Evolutionary conservation across 23 tunicate genomes (phyloP), one percentile per base, ranked within the genome.

Genomic region (Diplosoma virens): DNA sequence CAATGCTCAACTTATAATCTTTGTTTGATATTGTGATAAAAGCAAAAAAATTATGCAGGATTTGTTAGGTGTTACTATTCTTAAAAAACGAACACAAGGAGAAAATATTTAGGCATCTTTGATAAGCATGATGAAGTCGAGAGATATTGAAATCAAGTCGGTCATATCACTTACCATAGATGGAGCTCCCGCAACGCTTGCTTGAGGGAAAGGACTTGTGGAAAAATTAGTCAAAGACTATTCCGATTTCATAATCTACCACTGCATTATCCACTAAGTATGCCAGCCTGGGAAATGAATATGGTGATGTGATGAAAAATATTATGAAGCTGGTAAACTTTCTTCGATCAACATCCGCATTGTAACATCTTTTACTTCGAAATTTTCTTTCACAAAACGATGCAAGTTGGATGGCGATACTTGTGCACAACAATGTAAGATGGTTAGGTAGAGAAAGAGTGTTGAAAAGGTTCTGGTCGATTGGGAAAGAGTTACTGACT

Each of bases 201-300:
- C 55, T 52, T 17, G 69, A 73, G 79, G 36, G 25, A 73, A 28
- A 70, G 79, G 79, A 3, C n/a, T n/a, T 26, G 79, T 53, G 24
- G 79, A 67, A 53, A 67, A 67, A 73, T 53, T 73, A 54, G 33
- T 50, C 17, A 73, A 53, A 73, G 79, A 73, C 53, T 52, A 73
- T 53, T 67, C 69, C 66, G 69, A 73, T 73, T 50, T 73, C 36
- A 73, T 73, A 28, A 53, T 61, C 27, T 70, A 73, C 66, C 79
- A 53, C 53, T 53, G 77, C 41, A 45, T 70, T 45, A 65, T 65
- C 71, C 71, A 11, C 59, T 30, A 34, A 36, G 25, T 34, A 58
- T 69, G 76, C 58, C 76, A 69, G 76, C 9, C 76, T 69, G 76
- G 58, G 76, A 69, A 58, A 69, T 69, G 76, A 69, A 37, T 69